Evolutionary conservation across 23 tunicate species (phyloP), one percentile per base, ranked within the genome.

Genomic region (Phallusia fumigata): DNA sequence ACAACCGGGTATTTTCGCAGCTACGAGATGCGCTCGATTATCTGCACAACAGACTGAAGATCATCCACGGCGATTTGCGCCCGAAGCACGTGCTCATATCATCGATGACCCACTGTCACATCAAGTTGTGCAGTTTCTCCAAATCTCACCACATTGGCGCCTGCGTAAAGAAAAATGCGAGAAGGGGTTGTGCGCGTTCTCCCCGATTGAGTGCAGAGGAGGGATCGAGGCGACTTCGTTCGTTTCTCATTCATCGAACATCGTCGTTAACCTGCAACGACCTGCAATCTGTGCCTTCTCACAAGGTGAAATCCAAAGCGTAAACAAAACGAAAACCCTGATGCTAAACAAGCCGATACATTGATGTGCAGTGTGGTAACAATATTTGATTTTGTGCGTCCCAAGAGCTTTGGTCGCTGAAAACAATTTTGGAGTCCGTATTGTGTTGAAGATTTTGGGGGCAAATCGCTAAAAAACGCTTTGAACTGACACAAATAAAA

Each of bases 61-160:
- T 87, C 21, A 79, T 87, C 52, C 91, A 87, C 77, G 91, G 91
- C 31, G 49, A 76, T 33, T 28, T 87, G 49, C 77, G 82, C 26
- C 91, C 91, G 31, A 82, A 87, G 11, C 65, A 87, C 31, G 69
- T 87, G 32, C 86, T 87, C 32, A 76, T 87, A 44, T 21, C 85
- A 5, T 87, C 85, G 21, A 45, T 45, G 36, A 81, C 82, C 36
- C 85, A 84, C 28, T 87, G 91, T 82, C 75, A 26, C 65, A 77
- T 87, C 47, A 87, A 87, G 49, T 33, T 87, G 21, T 35, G 74
- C 91, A 87, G 82, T 74, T 87, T 87, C 52, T 31, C 80, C 34
- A 76, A 82, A 19, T 80, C 91, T 30, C 69, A 81, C 78, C 52
- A 77, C 33, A 82, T 87, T 44, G 91, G 82, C 11, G 65, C 91